These are phyloP conservation scores for Pyrocephalus nanus DNA, from an alignment of 2,797 vertebrate species.

Conservation along the genomic window DNA sequence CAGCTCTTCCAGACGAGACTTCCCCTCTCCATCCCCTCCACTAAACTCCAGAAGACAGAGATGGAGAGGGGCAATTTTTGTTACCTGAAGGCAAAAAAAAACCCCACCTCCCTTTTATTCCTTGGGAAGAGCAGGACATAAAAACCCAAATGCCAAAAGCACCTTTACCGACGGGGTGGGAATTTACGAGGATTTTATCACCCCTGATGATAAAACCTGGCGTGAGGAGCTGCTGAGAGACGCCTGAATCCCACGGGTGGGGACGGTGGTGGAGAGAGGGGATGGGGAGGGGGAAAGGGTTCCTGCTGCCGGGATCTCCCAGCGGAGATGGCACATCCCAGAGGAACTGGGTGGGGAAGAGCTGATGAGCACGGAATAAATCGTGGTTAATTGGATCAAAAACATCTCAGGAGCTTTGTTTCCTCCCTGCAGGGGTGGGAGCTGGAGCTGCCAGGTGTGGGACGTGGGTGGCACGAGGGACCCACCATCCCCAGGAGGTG, in stretches of 20 bases:
- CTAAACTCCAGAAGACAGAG: not conserved
- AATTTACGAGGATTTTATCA: not conserved
- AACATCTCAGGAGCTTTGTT: not conserved
- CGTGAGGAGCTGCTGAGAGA: not conserved
- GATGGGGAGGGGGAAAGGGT: not conserved
- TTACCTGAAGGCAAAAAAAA: not conserved
- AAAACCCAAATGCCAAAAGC: not conserved
- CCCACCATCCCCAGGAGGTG: not conserved
- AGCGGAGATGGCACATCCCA: not conserved
- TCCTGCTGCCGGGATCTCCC: not conserved
- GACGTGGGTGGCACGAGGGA: not conserved
- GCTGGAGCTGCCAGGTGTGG: not conserved
- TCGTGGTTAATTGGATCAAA: not conserved
- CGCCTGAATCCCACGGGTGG: not conserved
- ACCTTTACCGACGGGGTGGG: not conserved
- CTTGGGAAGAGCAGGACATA: not conserved
- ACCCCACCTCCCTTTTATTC: not conserved
- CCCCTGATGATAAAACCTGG: not conserved
- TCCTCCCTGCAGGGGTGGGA: not conserved
- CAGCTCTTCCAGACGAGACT: accelerated
- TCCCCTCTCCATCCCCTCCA: not conserved
- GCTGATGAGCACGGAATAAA: not conserved
- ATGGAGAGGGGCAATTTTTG: not conserved
- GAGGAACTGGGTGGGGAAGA: not conserved
- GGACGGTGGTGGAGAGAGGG: accelerated